These are phyloP conservation scores for Danionella dracula DNA, from an alignment of 2,797 vertebrate genomes.

Conservation along the genomic window DNA sequence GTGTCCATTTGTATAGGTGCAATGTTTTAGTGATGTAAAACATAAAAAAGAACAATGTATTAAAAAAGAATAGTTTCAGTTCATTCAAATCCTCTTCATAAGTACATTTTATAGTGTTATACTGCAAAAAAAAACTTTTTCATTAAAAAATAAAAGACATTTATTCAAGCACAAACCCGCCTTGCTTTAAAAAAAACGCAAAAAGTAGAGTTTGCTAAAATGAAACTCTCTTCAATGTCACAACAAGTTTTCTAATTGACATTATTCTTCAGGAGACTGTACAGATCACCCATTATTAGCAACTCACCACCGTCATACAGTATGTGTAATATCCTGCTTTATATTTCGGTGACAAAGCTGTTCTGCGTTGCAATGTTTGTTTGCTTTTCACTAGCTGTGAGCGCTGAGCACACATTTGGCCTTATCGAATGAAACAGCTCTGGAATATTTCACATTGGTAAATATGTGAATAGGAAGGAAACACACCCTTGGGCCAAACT, in stretches of 20 bases:
- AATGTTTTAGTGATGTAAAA: too few relatives aligned
- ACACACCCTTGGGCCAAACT: conserved; percentile 52
- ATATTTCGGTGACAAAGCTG: neutral
- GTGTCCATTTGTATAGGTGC: too few relatives aligned
- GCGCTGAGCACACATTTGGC: conserved; percentile 29
- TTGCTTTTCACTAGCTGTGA: conserved; percentile 24
- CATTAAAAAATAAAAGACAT: too few relatives aligned
- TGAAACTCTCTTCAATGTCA: neutral
- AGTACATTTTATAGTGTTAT: too few relatives aligned
- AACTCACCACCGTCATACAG: neutral
- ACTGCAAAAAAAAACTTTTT: too few relatives aligned
- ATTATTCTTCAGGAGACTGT: neutral
- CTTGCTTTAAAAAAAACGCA: too few relatives aligned
- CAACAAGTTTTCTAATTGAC: neutral
- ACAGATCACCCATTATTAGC: neutral
- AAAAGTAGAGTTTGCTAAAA: neutral
- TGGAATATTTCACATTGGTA: conserved; percentile 51
- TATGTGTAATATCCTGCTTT: neutral
- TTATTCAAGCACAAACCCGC: too few relatives aligned
- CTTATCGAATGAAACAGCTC: conserved; percentile 56
- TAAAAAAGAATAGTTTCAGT: too few relatives aligned
- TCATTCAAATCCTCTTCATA: too few relatives aligned
- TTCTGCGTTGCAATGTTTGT: conserved; percentile 9
- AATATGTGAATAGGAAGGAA: conserved; percentile 47
- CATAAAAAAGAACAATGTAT: too few relatives aligned